Evolutionary conservation across 2,113 vertebrate species (phyloP).

Genomic region (Chaetura pelagica): DNA sequence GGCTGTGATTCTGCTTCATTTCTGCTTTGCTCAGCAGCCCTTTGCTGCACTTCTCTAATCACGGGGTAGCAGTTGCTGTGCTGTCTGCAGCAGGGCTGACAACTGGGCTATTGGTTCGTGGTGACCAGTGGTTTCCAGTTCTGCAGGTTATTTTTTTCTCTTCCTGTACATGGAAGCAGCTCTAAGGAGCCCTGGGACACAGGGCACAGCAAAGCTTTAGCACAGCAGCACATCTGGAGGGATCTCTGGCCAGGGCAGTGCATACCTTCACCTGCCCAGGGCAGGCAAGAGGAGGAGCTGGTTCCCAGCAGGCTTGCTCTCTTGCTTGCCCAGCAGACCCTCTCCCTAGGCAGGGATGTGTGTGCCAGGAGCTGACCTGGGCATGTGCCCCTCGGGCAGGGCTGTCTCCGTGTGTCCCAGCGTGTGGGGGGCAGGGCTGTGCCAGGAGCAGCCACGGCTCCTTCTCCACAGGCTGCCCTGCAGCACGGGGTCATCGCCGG

Average conservation of each 20-base stretch:
- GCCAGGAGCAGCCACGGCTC: background rate
- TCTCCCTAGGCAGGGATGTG: fast-evolving
- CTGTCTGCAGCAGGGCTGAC: background rate
- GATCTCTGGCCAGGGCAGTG: background rate
- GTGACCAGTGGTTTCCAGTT: background rate
- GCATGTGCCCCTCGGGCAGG: background rate
- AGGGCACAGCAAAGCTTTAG: background rate
- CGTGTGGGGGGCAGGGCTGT: too few relatives aligned
- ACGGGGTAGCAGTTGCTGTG: background rate
- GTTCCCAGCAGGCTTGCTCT: background rate
- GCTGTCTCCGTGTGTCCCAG: background rate
- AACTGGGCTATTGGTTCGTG: fast-evolving
- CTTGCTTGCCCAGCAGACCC: background rate
- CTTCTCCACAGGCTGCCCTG: slow-evolving; percentile 84
- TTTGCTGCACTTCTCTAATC: background rate
- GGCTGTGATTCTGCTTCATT: background rate
- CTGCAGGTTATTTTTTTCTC: background rate
- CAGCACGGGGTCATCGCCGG: slow-evolving; percentile 96
- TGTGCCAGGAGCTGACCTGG: background rate
- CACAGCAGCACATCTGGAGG: background rate
- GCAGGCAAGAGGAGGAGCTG: background rate
- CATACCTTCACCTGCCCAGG: background rate
- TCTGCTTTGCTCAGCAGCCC: background rate
- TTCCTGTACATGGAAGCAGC: background rate
- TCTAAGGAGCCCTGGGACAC: background rate